Conservation (phyloP, 2,888 invertebrate genomes). For the Allophyes oxyacanthae region DNA sequence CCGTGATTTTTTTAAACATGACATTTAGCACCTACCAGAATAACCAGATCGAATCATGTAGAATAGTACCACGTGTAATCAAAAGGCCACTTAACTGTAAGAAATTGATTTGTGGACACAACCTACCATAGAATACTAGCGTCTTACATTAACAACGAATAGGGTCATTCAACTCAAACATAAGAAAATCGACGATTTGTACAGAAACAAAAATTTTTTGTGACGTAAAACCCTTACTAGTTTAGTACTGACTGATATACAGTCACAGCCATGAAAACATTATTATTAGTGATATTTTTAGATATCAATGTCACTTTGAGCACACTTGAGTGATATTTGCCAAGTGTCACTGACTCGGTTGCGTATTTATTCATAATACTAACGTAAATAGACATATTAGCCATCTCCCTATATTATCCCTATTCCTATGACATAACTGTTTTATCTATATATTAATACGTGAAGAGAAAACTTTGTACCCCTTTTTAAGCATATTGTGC, state of each 20-base stretch:
- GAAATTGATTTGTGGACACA: conserved; percentile 28
- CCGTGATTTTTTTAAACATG: conserved; percentile 11
- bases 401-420: conserved; percentile 16
- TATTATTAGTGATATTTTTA: conserved; percentile 68
- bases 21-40: conserved; percentile 22
- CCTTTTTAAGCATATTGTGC: no score
- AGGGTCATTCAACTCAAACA: conserved; percentile 50
- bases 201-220: conserved; percentile 47
- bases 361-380: conserved; percentile 53
- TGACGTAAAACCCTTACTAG: conserved; percentile 43
- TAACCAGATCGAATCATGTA: conserved; percentile 22
- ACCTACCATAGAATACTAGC: conserved; percentile 12
- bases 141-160: conserved; percentile 23
- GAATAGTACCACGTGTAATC: conserved; percentile 11
- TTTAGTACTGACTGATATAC: conserved; percentile 36
- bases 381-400: conserved; percentile 45
- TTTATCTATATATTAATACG: no score
- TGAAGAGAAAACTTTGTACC: no score
- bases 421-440: conserved; percentile 4
- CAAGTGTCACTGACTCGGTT: conserved; percentile 75
- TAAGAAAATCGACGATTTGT: conserved; percentile 43
- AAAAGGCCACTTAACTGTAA: conserved; percentile 21
- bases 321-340: conserved; percentile 70
- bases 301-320: conserved; percentile 75
- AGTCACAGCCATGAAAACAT: conserved; percentile 54